Conservation (phyloP, 2,113 vertebrate species). For the Electrona antarctica region DNA sequence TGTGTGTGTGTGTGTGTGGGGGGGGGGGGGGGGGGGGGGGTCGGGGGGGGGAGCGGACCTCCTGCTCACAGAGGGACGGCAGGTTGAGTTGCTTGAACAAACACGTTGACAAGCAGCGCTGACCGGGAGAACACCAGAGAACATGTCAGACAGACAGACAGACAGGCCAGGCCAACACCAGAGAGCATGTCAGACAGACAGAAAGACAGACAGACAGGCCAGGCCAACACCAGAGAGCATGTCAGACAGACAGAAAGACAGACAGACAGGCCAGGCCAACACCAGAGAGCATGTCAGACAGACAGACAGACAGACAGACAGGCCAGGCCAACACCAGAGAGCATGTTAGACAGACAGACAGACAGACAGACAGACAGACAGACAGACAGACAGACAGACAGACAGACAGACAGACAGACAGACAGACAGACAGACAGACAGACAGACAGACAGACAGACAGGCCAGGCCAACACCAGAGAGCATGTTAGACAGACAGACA, state of each 20-base stretch:
- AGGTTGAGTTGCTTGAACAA: slow-evolving; percentile 71
- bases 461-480: no score
- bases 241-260: slow-evolving; percentile 25
- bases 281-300: slow-evolving; percentile 55
- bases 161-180: slow-evolving; percentile 25
- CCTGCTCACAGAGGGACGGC: slow-evolving; percentile 48
- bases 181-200: slow-evolving; percentile 57
- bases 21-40: no score
- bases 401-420: no score
- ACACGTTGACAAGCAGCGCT: slow-evolving; percentile 66
- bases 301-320: slow-evolving; percentile 46
- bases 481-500: no score
- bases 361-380: no score
- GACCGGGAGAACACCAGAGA: slow-evolving; percentile 44
- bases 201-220: slow-evolving; percentile 12
- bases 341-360: no score
- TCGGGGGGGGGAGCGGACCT: slow-evolving; percentile 33
- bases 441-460: slow-evolving; percentile 29
- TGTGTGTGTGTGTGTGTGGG: no score
- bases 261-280: slow-evolving; percentile 6
- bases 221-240: slow-evolving; percentile 32
- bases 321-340: no score
- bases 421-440: no score
- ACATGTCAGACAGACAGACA: slow-evolving; percentile 36
- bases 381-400: slow-evolving; percentile 16